These are phyloP conservation scores for Drosophila phalerata DNA, from an alignment of 2,888 invertebrate species.

Conservation along the genomic window DNA sequence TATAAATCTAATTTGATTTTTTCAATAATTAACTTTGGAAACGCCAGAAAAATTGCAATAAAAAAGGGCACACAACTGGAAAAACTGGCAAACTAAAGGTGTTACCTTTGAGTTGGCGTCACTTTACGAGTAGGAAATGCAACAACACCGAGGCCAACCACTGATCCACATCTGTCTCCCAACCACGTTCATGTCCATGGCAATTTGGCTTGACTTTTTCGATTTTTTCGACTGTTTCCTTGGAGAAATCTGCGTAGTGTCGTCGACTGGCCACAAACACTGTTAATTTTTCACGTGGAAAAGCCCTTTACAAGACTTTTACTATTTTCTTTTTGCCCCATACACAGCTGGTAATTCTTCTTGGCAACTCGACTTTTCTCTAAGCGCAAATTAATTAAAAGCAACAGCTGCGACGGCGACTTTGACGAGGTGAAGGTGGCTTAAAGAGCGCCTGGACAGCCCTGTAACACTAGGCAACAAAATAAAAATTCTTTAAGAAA, in stretches of 20 bases:
- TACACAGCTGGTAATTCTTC: conserved; percentile 51
- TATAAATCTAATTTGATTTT: too few relatives aligned
- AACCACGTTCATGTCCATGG: conserved; percentile 11
- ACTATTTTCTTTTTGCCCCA: conserved; percentile 9
- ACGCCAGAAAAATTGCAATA: neutral
- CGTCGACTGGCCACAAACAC: conserved; percentile 39
- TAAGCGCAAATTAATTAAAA: conserved; percentile 71
- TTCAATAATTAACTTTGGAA: too few relatives aligned
- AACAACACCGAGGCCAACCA: conserved; percentile 1
- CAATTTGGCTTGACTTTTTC: conserved; percentile 39
- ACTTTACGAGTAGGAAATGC: conserved; percentile 30
- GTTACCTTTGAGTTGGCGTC: conserved; percentile 1
- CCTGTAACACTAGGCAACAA: conserved; percentile 24
- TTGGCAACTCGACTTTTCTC: conserved; percentile 37
- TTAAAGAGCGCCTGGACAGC: conserved; percentile 31
- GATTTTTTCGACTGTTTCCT: conserved; percentile 40
- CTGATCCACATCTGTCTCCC: conserved; percentile 22
- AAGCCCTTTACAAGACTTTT: conserved; percentile 22
- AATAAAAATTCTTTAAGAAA: neutral
- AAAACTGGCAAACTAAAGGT: conserved; percentile 12
- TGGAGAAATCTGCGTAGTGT: conserved; percentile 72
- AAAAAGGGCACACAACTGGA: neutral
- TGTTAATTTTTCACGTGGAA: conserved; percentile 48
- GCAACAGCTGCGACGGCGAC: conserved; percentile 52
- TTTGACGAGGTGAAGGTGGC: conserved; percentile 3